Conservation (phyloP, 2,888 invertebrate species). For the Dichetophora obliterata region DNA sequence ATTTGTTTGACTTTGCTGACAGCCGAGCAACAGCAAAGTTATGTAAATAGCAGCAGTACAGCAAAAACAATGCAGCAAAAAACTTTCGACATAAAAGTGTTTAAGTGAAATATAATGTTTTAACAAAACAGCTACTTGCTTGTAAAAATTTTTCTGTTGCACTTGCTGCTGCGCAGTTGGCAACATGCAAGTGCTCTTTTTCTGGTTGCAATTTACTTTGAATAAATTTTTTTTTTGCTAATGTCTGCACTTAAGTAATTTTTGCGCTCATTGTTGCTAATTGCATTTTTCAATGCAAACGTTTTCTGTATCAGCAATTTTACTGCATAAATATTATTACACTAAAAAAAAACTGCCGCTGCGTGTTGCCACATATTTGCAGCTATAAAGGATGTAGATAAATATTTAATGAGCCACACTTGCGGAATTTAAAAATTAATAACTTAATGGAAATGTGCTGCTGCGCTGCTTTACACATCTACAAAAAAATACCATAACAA, state of each 20-base stretch:
- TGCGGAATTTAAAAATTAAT: conserved; percentile 13
- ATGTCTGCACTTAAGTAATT: conserved; percentile 21
- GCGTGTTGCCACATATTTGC: conserved; percentile 7
- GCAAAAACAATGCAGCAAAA: neutral
- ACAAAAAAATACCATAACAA: too few species aligned
- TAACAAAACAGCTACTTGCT: neutral
- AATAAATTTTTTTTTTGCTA: neutral
- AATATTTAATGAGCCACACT: conserved; percentile 7
- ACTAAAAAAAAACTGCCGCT: too few species aligned
- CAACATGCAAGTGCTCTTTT: conserved; percentile 12
- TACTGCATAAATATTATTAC: too few species aligned
- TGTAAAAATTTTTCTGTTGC: neutral
- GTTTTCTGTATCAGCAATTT: neutral
- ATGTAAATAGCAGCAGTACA: neutral
- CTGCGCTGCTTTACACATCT: neutral
- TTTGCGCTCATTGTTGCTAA: conserved; percentile 19
- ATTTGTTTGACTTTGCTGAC: too few species aligned
- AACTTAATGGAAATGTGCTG: conserved; percentile 23
- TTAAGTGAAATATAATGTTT: conserved; percentile 33
- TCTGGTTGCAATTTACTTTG: neutral
- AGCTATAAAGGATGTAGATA: neutral
- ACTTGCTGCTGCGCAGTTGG: neutral
- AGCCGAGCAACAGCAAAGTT: neutral
- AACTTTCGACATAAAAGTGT: conserved; percentile 19
- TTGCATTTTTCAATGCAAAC: conserved; percentile 21